Base-by-base conservation (phyloP, 2,797 vertebrate species). In the Zenarchopterus dispar region DNA sequence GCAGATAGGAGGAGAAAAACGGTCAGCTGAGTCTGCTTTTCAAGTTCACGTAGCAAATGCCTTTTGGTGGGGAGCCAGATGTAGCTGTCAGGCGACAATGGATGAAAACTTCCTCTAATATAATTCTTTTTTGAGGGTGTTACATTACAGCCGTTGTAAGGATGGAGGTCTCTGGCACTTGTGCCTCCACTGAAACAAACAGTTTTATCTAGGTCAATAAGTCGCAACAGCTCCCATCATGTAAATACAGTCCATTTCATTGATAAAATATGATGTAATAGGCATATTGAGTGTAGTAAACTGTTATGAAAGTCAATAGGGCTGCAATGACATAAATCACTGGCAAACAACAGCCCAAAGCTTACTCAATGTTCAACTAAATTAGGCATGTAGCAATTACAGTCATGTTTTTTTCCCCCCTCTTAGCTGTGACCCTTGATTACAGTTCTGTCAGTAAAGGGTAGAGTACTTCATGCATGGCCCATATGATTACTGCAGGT, bases 301-400 rank as follows among this genome's bases (percentile, higher is more conserved):
- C 73, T 70, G 82, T 81, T 88, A 82, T 89, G 85, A 85, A 89
- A 90, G 88, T 84, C 87, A 92, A 85, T 86, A 84, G 77, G 77
- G 78, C 78, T 53, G 60, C 85, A 86, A 85, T 88, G 85, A 81
- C 81, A 87, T 90, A 89, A 91, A 89, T 92, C 87, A 87, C 73
- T 78, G 78, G 77, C 56, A 67, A 62, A 87, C 88, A 88, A 91
- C 86, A 88, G 87, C 89, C 89, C 77, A 77, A 81, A 91, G 88
- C 87, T 67, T 44, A 69, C 65, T 78, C 78, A 83, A 70, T 85
- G 84, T 89, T 89, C 65, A 55, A 88, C 86, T 87, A 91, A 91
- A 92, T 92, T 91, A 91, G 85, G 79, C 86, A 78, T 87, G 84
- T 86, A 91, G 89, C 85, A 88, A 88, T 90, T 90, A 90, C 78